phyloP scores from a whole-genome alignment of 1,140 invertebrate genomes.

The Drosophila lini region DNA sequence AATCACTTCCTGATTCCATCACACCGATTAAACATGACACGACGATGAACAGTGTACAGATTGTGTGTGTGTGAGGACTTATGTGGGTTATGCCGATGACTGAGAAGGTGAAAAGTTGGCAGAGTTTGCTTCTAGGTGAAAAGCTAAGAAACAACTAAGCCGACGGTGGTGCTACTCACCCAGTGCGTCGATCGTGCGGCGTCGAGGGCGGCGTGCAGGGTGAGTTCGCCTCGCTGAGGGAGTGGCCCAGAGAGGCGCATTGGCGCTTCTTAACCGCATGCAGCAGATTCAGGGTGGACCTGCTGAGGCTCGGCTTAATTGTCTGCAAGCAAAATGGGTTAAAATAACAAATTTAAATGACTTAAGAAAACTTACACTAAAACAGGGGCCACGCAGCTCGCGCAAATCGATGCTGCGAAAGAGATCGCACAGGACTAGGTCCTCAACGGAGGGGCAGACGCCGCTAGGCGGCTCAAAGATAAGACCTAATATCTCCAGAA shows the following conservation, averaged over 20 bases:
- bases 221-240: slow-evolving; percentile 82
- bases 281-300: slow-evolving; percentile 80
- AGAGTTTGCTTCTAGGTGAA: slow-evolving; percentile 39
- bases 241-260: slow-evolving; percentile 79
- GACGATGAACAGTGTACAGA: slow-evolving; percentile 28
- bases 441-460: slow-evolving; percentile 89
- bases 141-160: slow-evolving; percentile 12
- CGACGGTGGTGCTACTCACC: slow-evolving; percentile 63
- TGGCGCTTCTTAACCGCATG: slow-evolving; percentile 83
- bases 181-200: slow-evolving; percentile 80
- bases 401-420: slow-evolving; percentile 94
- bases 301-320: slow-evolving; percentile 84
- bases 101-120: slow-evolving; percentile 25
- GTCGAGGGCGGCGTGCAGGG: slow-evolving; percentile 84
- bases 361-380: slow-evolving; percentile 84
- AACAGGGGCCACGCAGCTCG: slow-evolving; percentile 90
- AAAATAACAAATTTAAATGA: background rate
- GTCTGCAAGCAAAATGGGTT: slow-evolving; percentile 43
- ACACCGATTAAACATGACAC: slow-evolving; percentile 25
- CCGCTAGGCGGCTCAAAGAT: slow-evolving; percentile 90
- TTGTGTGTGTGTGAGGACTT: slow-evolving; percentile 16
- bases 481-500: slow-evolving; percentile 91
- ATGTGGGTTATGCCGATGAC: slow-evolving; percentile 33
- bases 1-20: background rate
- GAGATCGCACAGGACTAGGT: slow-evolving; percentile 91